These are phyloP conservation scores for Chromis chromis DNA, from an alignment of 2,797 vertebrate genomes.

Conservation along the genomic window DNA sequence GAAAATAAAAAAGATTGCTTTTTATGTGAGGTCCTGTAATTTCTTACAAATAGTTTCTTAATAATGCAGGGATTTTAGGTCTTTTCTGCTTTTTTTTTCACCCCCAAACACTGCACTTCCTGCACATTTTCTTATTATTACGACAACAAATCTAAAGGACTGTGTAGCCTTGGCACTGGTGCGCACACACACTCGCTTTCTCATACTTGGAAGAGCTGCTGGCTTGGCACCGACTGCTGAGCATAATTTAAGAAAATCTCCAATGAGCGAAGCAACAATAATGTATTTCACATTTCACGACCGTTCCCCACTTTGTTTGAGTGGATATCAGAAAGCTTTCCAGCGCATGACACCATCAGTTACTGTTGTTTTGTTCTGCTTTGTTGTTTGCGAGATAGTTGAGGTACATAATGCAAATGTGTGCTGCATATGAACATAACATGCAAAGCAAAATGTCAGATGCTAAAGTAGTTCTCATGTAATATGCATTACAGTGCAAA, in stretches of 20 bases:
- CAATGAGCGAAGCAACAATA: constrained; percentile 18
- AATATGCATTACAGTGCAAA: constrained; percentile 39
- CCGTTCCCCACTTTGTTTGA: constrained; percentile 9
- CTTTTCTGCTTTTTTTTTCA: not conserved
- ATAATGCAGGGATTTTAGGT: not conserved
- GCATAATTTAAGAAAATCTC: constrained; percentile 30
- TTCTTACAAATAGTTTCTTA: not conserved
- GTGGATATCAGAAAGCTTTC: not conserved
- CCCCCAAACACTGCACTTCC: not conserved
- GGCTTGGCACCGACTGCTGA: constrained; percentile 25
- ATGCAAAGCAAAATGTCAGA: constrained; percentile 35
- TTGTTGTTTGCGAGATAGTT: not conserved
- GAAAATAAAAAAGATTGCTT: not conserved
- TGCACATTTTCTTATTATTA: constrained; percentile 23
- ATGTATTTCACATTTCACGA: constrained; percentile 6
- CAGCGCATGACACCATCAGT: constrained; percentile 9
- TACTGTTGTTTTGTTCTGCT: constrained; percentile 10
- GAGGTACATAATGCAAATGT: constrained; percentile 30
- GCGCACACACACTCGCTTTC: constrained; percentile 12
- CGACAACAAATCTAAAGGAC: constrained; percentile 1
- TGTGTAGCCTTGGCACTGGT: constrained; percentile 14
- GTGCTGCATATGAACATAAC: constrained; percentile 12
- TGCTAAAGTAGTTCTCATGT: constrained; percentile 30
- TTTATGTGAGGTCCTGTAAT: not conserved
- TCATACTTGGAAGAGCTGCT: constrained; percentile 13